phyloP scores from a whole-genome alignment of 1,140 invertebrate genomes.

The Papilio dardanus region DNA sequence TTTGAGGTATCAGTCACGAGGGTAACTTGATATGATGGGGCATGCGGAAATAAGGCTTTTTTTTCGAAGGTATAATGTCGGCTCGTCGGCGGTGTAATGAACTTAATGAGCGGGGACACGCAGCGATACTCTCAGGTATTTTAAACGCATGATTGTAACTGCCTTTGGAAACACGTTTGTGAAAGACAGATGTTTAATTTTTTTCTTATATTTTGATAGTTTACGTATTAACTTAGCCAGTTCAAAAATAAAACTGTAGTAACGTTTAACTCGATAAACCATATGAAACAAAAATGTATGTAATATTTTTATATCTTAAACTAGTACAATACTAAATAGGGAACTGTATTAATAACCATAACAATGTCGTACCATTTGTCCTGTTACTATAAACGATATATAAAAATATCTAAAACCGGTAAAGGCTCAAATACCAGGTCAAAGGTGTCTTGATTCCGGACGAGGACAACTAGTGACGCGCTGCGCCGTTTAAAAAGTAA shows the following conservation, averaged over 20 bases:
- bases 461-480: conserved; percentile 40
- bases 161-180: background rate
- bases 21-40: conserved; percentile 55
- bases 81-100: conserved; percentile 27
- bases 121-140: conserved; percentile 8
- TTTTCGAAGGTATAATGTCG: conserved; percentile 55
- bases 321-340: conserved; percentile 6
- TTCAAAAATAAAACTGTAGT: no score
- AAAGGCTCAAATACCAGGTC: conserved; percentile 35
- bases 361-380: conserved; percentile 17
- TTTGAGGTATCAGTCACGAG: conserved; percentile 50
- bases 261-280: background rate
- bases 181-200: background rate
- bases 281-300: background rate
- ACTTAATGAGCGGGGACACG: conserved; percentile 7
- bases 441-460: conserved; percentile 38
- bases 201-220: background rate
- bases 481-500: conserved; percentile 39
- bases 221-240: background rate
- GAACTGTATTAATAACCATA: conserved; percentile 16
- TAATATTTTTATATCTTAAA: background rate
- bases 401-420: conserved; percentile 32
- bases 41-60: conserved; percentile 57
- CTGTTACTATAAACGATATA: background rate
- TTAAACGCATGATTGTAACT: conserved; percentile 18